Evolutionary conservation across 2,888 invertebrate genomes (phyloP).

Genomic region (Mylabris sibirica): DNA sequence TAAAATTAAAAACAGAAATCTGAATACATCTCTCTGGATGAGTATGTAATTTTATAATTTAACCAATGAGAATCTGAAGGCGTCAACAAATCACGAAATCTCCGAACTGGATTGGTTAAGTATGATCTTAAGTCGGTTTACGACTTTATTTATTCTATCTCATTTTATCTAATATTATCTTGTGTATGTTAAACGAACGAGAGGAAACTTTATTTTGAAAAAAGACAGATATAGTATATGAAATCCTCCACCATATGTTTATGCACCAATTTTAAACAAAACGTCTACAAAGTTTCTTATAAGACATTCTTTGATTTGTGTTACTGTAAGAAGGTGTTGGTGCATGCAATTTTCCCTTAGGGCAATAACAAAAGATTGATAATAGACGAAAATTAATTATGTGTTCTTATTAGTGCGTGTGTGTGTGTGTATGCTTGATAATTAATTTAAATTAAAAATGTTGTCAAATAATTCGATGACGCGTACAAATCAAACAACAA

Average conservation of each 20-base stretch:
- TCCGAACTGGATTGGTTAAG: constrained; percentile 25
- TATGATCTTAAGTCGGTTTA: constrained; percentile 10
- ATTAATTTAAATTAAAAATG: constrained; percentile 38
- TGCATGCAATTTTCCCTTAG: constrained; percentile 37
- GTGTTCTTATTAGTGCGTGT: neutral
- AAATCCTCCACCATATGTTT: constrained; percentile 2
- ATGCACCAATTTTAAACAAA: constrained; percentile 41
- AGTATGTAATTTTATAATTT: neutral
- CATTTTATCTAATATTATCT: constrained; percentile 14
- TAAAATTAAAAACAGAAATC: neutral
- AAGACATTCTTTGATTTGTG: constrained; percentile 58
- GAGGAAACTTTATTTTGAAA: neutral
- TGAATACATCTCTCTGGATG: neutral
- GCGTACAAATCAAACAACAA: constrained; percentile 36
- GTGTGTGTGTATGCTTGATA: neutral
- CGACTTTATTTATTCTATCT: constrained; percentile 18
- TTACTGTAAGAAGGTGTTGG: constrained; percentile 50
- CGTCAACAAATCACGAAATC: constrained; percentile 17
- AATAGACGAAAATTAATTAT: neutral
- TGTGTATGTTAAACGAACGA: constrained; percentile 23
- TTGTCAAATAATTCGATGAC: constrained; percentile 37
- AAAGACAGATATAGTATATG: neutral
- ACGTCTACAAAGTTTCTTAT: constrained; percentile 46
- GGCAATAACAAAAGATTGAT: neutral
- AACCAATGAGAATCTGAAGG: constrained; percentile 28